Evolutionary conservation across 2,888 invertebrate genomes (phyloP), one percentile per base, ranked within the genome.

Genomic region (Eucera pruinosa): DNA sequence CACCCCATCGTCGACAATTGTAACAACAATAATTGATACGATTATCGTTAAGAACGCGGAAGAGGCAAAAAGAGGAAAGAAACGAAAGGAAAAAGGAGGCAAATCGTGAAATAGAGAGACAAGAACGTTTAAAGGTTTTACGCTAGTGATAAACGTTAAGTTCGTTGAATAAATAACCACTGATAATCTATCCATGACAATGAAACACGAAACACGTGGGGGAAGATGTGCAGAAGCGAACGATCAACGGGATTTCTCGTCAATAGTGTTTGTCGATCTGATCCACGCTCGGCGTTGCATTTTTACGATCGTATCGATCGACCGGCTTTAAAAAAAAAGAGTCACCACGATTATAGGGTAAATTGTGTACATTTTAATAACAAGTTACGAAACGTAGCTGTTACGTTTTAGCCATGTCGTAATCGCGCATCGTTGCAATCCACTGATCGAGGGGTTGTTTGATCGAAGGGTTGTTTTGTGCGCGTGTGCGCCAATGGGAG

Each of bases 131-230:
- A 55, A 23, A 6, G 58, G 61, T 30, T 62, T 71, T 57, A 65
- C 54, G 78, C 67, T 71, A 62, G 52, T 66, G 68, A 58, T 79
- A 62, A 47, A 36, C 58, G 71, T 62, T 77, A 71, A 45, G 57
- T 68, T 64, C 76, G 58, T 76, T 58, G 62, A 45, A 76, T n/a
- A n/a, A 69, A 69, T 68, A 69, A 69, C 48, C 70, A 47, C 70
- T 77, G 77, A 78, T 78, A 78, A 78, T 78, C 77, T 60, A 69
- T 65, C 25, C 30, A 65, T 77, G 77, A 78, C 77, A 78, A 78
- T 78, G 77, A 74, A 69, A 77, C 50, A 55, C 50, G 61, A n/a
- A 47, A 41, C 25, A 33, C 23, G 41, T 15, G 33, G n/a, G 5
- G n/a, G 15, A 15, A 23, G 15, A 47, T 13, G 7, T 23, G 15